These are phyloP conservation scores for Hermaeophaga mercurialis DNA, from an alignment of 2,888 invertebrate species.

Conservation along the genomic window DNA sequence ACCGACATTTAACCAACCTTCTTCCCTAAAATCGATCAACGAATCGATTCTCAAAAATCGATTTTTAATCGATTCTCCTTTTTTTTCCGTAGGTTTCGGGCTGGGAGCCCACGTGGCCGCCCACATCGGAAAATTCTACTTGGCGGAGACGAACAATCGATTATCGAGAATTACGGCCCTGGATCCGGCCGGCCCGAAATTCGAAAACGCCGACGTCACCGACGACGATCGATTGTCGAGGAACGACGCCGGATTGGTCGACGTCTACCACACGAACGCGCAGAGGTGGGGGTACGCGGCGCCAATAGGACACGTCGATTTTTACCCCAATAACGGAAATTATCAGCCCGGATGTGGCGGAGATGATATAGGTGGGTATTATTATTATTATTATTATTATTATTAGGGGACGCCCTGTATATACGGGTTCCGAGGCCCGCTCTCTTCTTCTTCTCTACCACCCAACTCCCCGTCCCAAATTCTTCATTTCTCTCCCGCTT, in stretches of 20 bases:
- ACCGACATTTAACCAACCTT: too few relatives aligned
- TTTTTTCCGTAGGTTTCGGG: slow-evolving; percentile 47
- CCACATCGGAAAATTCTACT: slow-evolving; percentile 43
- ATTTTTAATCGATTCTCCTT: too few relatives aligned
- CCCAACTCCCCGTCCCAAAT: too few relatives aligned
- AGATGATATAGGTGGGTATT: slow-evolving; percentile 39
- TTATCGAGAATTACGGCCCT: slow-evolving; percentile 58
- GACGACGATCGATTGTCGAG: slow-evolving; percentile 66
- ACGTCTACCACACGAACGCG: slow-evolving; percentile 74
- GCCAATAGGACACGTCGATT: slow-evolving; percentile 73
- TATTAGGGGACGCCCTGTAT: too few relatives aligned
- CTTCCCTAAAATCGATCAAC: too few relatives aligned
- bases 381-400: too few relatives aligned
- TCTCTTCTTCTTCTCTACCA: too few relatives aligned
- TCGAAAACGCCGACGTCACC: slow-evolving; percentile 30
- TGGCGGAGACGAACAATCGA: slow-evolving; percentile 44
- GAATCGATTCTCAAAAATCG: too few relatives aligned
- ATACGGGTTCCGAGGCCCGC: too few relatives aligned
- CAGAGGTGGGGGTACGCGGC: slow-evolving; percentile 66
- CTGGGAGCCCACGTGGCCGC: slow-evolving; percentile 49
- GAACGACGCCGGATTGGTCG: slow-evolving; percentile 75
- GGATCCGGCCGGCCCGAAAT: slow-evolving; percentile 58
- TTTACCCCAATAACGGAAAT: slow-evolving; percentile 74
- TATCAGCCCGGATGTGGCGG: slow-evolving; percentile 70
- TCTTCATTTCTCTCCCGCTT: too few relatives aligned